phyloP scores from a whole-genome alignment of 2,797 vertebrate genomes.

The Poeciliopsis turneri region DNA sequence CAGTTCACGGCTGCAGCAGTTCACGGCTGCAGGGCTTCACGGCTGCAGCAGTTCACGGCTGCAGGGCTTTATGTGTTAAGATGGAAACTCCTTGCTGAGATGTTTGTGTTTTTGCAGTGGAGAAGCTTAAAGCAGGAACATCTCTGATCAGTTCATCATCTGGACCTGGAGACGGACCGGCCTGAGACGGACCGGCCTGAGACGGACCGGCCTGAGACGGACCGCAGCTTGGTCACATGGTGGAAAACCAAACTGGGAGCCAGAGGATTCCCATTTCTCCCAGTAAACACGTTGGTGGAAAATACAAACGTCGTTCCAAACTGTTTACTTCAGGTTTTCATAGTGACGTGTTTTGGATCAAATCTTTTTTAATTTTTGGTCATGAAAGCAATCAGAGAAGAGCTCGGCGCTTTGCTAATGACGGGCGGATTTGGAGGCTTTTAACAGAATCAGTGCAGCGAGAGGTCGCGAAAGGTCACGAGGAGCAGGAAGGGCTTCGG shows the following conservation, averaged over 20 bases:
- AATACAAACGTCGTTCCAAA: background rate
- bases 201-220: background rate
- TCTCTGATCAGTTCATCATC: background rate
- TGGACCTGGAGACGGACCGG: background rate
- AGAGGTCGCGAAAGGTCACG: conserved; percentile 20
- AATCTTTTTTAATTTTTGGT: conserved; percentile 22
- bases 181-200: too few species aligned
- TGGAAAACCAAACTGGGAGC: background rate
- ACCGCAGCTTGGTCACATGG: background rate
- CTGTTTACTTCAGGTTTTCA: background rate
- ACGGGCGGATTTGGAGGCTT: conserved; percentile 60
- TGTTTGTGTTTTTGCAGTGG: too few species aligned
- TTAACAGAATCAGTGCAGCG: conserved; percentile 48
- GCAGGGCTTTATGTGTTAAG: too few species aligned
- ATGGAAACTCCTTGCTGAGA: too few species aligned
- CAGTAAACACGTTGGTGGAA: background rate
- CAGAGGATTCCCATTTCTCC: background rate
- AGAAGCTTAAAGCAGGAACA: background rate
- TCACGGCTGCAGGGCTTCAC: too few species aligned
- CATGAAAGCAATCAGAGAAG: conserved; percentile 54
- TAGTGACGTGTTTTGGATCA: conserved; percentile 12
- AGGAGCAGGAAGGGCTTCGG: conserved; percentile 50
- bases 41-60: too few species aligned
- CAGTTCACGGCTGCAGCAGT: background rate
- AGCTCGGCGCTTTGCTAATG: conserved; percentile 42